Evolutionary conservation across 1,140 invertebrate genomes (phyloP).

Genomic region (Drusus annulatus): DNA sequence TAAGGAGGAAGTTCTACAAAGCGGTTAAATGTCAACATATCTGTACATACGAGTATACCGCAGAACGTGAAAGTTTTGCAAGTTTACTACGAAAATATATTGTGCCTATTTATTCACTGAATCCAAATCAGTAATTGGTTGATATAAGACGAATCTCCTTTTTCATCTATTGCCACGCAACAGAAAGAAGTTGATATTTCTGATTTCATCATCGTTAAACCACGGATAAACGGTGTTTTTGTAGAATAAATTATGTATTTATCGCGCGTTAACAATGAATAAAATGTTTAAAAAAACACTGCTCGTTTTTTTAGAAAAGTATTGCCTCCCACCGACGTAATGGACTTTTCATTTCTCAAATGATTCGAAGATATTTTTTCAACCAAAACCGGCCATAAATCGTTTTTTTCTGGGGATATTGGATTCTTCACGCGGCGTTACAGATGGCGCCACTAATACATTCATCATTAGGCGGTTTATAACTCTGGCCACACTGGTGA

Average conservation of each 20-base stretch:
- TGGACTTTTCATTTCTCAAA: slow-evolving; percentile 24
- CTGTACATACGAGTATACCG: too few species aligned
- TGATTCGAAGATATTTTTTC: slow-evolving; percentile 6
- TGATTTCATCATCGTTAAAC: not conserved
- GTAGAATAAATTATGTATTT: too few species aligned
- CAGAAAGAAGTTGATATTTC: too few species aligned
- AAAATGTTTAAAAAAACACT: not conserved
- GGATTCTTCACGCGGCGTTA: slow-evolving; percentile 26
- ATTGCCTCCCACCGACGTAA: not conserved
- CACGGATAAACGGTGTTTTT: not conserved
- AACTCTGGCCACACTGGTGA: not conserved
- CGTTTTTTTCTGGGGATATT: slow-evolving; percentile 31
- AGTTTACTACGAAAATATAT: too few species aligned
- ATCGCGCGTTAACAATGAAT: not conserved
- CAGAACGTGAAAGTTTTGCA: too few species aligned
- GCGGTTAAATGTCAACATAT: too few species aligned
- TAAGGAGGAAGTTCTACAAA: too few species aligned
- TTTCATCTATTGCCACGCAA: not conserved
- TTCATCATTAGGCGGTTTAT: slow-evolving; percentile 34
- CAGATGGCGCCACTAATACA: slow-evolving; percentile 26
- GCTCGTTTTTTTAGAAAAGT: not conserved
- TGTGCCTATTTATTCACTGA: too few species aligned
- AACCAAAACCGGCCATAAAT: slow-evolving; percentile 22
- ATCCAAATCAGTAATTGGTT: too few species aligned
- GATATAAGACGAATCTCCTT: not conserved